Evolutionary conservation across 2,888 invertebrate species (phyloP).

Genomic region (Atherix ibis): DNA sequence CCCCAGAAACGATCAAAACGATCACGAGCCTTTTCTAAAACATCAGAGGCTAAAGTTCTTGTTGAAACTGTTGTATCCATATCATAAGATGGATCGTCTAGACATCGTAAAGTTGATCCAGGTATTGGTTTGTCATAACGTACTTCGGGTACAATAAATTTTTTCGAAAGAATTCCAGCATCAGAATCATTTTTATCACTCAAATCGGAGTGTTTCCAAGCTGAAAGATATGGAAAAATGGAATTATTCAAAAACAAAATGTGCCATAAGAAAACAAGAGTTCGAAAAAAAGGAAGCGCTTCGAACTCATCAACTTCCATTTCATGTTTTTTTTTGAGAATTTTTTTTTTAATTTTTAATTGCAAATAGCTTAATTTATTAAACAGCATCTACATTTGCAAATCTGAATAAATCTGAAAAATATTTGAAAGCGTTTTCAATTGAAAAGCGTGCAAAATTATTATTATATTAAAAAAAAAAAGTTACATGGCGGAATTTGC

Average conservation of each 20-base stretch:
- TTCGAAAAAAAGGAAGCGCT: no score
- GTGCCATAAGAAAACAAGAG: no score
- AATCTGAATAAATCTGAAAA: no score
- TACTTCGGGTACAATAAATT: constrained; percentile 11
- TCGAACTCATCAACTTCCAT: no score
- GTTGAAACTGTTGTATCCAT: constrained; percentile 13
- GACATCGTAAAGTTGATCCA: constrained; percentile 36
- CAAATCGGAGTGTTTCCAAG: constrained; percentile 19
- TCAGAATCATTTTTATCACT: constrained; percentile 12
- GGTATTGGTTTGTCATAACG: constrained; percentile 29
- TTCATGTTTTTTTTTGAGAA: no score
- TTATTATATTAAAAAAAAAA: no score
- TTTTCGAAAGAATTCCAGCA: constrained; percentile 22
- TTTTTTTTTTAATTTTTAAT: no score
- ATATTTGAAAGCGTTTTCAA: no score
- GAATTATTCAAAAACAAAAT: neutral
- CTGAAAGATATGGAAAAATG: constrained; percentile 12
- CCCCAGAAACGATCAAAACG: constrained; percentile 78
- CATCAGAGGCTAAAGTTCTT: constrained; percentile 42
- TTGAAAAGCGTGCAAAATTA: no score
- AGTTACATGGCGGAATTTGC: no score
- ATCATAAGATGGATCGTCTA: constrained; percentile 41
- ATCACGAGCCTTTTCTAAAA: constrained; percentile 64
- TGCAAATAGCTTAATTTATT: no score
- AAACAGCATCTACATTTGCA: no score